Base-by-base conservation (phyloP, 2,888 invertebrate species). In the Isoperla grammatica region DNA sequence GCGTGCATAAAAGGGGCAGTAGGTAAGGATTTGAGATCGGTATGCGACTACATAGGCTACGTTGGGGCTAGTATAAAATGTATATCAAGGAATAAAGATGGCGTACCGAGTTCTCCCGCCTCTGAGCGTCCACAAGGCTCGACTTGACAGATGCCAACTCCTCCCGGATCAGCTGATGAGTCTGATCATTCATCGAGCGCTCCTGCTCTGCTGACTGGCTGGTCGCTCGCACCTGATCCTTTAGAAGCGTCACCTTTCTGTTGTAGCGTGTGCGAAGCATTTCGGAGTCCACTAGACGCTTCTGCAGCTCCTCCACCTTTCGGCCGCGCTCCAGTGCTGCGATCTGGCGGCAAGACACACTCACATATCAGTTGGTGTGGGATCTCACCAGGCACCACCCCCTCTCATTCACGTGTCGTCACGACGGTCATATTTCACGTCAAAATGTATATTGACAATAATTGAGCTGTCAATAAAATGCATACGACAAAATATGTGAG, bases 301-400 rank as follows among this genome's bases (percentile, higher is more conserved):
- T 87, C 66, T 90, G 88, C 2, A 92, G 76, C 63, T 92, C 91
- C 70, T 92, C 91, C 57, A 91, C 82, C 75, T 90, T 91, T 22
- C 91, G 81, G 1, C 88, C 89, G 29, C 90, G 80, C 72, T 93
- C 92, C 67, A 92, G 71, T 1, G 91, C 86, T 15, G 89, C 86
- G 68, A 91, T 89, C 90, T 91, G 72, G 70, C 67, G 61, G 58
- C 35, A 29, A 49, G 8, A 29, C 29, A 6, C 29, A 29, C 29
- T 29, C n/a, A n/a, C n/a, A n/a, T n/a, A 8, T 29, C 29, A 29
- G 4, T 29, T 8, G 29, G 8, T 8, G 29, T 29, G 29, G n/a
- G n/a, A n/a, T n/a, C n/a, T n/a, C n/a, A n/a, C n/a, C n/a, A n/a
- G n/a, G n/a, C n/a, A n/a, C n/a, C n/a, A n/a, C n/a, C n/a, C n/a